phyloP scores from a whole-genome alignment of 2,113 vertebrate genomes.

The Protobothrops mucrosquamatus region DNA sequence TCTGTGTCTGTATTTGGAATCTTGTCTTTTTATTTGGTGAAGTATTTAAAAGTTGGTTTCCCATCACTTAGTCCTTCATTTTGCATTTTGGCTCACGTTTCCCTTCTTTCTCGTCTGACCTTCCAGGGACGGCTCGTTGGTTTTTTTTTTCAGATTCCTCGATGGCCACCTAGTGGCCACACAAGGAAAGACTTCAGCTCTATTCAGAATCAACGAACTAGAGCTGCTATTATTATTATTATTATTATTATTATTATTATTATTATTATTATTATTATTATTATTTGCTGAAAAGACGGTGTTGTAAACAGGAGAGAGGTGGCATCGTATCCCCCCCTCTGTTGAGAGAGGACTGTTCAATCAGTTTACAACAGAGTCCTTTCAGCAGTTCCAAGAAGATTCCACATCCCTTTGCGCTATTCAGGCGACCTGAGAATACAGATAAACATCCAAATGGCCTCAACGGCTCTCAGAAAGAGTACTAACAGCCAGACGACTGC shows the following conservation, averaged over 20 bases:
- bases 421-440: too few relatives aligned
- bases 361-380: too few relatives aligned
- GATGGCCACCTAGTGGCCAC: slow-evolving; percentile 53
- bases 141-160: background rate
- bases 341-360: too few relatives aligned
- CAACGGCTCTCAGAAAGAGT: rapidly evolving
- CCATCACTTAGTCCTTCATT: background rate
- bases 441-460: too few relatives aligned
- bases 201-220: background rate
- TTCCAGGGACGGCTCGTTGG: background rate
- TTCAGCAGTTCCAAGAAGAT: too few relatives aligned
- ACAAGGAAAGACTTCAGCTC: background rate
- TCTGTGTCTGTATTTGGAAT: background rate
- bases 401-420: too few relatives aligned
- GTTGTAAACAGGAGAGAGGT: too few relatives aligned
- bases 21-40: background rate
- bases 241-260: too few relatives aligned
- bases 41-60: background rate
- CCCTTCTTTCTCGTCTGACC: slow-evolving; percentile 22
- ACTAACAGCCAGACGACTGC: background rate
- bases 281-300: too few relatives aligned
- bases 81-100: background rate
- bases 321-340: too few relatives aligned
- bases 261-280: too few relatives aligned
- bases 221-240: background rate